phyloP scores from a whole-genome alignment of 2,888 invertebrate species.

The Agrenia bidenticulata region DNA sequence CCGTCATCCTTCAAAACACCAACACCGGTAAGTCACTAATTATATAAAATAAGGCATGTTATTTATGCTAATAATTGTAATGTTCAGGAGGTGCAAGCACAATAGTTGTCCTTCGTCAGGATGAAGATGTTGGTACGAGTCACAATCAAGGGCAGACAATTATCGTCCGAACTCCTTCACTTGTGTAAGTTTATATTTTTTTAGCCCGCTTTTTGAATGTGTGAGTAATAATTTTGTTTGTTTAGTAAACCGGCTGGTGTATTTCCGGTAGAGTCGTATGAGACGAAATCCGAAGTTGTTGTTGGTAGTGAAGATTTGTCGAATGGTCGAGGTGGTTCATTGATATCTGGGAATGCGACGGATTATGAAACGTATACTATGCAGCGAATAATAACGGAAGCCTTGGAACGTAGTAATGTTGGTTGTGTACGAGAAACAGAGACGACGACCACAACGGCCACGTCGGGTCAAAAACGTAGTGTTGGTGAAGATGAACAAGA shows the following conservation, averaged over 20 bases:
- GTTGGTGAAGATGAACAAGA: conserved; percentile 19
- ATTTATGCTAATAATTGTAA: no score
- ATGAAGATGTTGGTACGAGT: conserved; percentile 46
- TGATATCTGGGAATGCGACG: no score
- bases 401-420: conserved; percentile 50
- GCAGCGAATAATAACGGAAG: conserved; percentile 52
- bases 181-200: no score
- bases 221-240: no score
- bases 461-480: neutral
- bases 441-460: neutral
- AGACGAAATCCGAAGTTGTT: no score
- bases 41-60: no score
- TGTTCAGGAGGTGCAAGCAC: conserved; percentile 38
- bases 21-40: conserved; percentile 35
- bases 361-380: conserved; percentile 50
- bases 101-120: conserved; percentile 46
- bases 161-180: conserved; percentile 50
- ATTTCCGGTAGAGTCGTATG: no score
- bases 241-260: no score
- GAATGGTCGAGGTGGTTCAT: no score
- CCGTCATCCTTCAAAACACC: conserved; percentile 44
- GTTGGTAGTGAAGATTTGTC: no score
- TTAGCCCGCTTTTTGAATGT: no score
- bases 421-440: conserved; percentile 34
- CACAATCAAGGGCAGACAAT: conserved; percentile 46